Conservation (phyloP, 2,797 vertebrate species). For the Schizothorax lantsangensis region DNA sequence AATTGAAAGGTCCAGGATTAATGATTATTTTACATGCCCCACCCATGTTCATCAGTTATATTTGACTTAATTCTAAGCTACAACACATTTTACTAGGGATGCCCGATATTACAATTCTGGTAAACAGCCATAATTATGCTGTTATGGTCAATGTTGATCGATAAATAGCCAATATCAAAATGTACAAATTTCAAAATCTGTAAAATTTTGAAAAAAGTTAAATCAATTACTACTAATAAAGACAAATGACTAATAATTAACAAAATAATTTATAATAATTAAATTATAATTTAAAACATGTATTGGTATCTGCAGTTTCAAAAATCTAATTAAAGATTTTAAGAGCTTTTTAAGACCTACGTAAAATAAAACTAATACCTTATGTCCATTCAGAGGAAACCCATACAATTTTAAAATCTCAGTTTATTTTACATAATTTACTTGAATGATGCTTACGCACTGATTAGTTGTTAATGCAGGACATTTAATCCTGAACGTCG, state of each 20-base stretch:
- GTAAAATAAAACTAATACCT: no score
- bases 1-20: background rate
- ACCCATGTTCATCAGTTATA: background rate
- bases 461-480: no score
- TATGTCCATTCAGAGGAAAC: no score
- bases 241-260: background rate
- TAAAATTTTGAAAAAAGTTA: background rate
- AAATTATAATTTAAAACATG: no score
- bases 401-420: no score
- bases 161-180: background rate
- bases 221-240: background rate
- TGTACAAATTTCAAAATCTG: background rate
- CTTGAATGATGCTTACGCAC: no score
- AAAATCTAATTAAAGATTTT: no score
- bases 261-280: no score
- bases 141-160: background rate
- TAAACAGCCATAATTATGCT: background rate
- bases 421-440: no score
- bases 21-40: background rate
- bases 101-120: background rate
- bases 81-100: background rate
- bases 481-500: no score
- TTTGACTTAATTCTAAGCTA: background rate
- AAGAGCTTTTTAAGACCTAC: no score
- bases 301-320: no score